Base-by-base conservation (phyloP, 1,140 invertebrate genomes). In the Drosophila varians region DNA sequence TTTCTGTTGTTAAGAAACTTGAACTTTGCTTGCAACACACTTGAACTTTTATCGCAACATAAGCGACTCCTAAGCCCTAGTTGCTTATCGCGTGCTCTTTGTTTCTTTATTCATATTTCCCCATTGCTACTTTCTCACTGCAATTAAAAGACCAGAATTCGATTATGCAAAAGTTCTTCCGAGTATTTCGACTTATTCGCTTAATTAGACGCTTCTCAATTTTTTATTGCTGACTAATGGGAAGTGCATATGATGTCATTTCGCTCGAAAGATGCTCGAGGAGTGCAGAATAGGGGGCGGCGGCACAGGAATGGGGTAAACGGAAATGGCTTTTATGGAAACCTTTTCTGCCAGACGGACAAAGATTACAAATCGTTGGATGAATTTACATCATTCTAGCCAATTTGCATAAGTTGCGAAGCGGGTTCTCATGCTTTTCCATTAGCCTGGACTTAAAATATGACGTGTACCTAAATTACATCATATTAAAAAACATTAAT, bases 171-270 rank as follows among this genome's bases (percentile, higher is more conserved):
- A 49, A 43, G 45, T 40, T 55, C 34, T 71, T 74, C 70, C 19
- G 23, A 52, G 70, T 49, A 74, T 65, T 57, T 23, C 38, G 6
- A 48, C 34, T 56, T 38, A 40, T 65, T 49, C 26, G 52, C 52
- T 74, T 57, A 74, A 74, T 74, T 74, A 28, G 60, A 52, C 19
- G 23, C 26, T 71, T 71, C 61, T 38, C n/a, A 5, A 38, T 38
- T 38, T 14, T 36, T 38, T 38, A 38, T 58, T 48, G 70, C 71
- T 74, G 71, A 74, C 70, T 74, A 74, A 74, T 74, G 71, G 70
- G 60, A 74, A 74, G 52, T 74, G 71, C 71, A 74, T 65, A 69
- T 74, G 71, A 74, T 74, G 71, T 74, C 71, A 74, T 60, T 47
- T 18, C 19, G 48, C 49, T 46, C 9, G 16, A 65, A 46, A 51